Evolutionary conservation across 2,888 invertebrate genomes (phyloP).

Genomic region (Coelinius sp.): DNA sequence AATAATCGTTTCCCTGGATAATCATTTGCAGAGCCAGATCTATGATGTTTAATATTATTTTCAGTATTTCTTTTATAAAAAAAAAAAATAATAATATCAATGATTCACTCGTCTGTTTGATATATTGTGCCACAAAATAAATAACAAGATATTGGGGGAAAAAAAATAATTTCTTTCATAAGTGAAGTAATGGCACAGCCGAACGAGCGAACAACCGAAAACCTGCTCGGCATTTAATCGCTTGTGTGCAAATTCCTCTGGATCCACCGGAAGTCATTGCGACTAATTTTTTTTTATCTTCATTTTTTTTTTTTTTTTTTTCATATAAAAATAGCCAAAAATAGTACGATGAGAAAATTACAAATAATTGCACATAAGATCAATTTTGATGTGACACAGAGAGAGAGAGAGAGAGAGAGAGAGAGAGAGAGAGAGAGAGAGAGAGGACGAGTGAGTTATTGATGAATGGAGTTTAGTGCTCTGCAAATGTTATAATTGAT

Average conservation of each 20-base stretch:
- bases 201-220: conserved; percentile 50
- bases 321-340: conserved; percentile 32
- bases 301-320: conserved; percentile 32
- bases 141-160: conserved; percentile 9
- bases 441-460: neutral
- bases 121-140: conserved; percentile 28
- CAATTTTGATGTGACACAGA: conserved; percentile 17
- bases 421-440: conserved; percentile 10
- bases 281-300: conserved; percentile 30
- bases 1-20: conserved; percentile 22
- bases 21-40: conserved; percentile 2
- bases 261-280: conserved; percentile 45
- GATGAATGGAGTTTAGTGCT: conserved; percentile 18
- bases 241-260: conserved; percentile 43
- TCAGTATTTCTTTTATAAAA: conserved; percentile 14
- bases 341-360: conserved; percentile 33
- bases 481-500: conserved; percentile 5
- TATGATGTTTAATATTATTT: conserved; percentile 4
- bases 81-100: conserved; percentile 3
- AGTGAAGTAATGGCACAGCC: conserved; percentile 49
- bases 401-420: conserved; percentile 1
- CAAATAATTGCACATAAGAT: conserved; percentile 23
- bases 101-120: conserved; percentile 22
- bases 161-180: conserved; percentile 5
- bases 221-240: conserved; percentile 49